Base-by-base conservation (phyloP, 2,888 invertebrate genomes). In the Drosophila limbata region DNA sequence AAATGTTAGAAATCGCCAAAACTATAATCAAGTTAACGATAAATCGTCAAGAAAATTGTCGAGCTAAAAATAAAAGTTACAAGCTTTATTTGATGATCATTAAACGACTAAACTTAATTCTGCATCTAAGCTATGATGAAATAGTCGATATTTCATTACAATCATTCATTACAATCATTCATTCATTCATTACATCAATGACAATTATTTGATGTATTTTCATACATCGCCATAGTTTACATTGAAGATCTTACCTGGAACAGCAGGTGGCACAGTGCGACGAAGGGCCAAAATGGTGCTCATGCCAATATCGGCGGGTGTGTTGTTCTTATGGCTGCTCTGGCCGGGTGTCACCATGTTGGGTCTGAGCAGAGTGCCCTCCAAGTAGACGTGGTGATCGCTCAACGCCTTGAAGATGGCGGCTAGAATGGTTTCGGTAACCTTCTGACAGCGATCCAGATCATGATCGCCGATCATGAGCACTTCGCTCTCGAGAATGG, bases 311-410 rank as follows among this genome's bases (percentile, higher is more conserved):
- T 99, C 96, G 88, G 95, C 94, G 0, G 98, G 94, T 9, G 96
- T 95, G 92, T 95, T 95, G 80, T 94, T 95, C 87, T 94, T 96
- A 76, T 95, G 92, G 93, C 95, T 96, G 31, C 95, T 94, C 93
- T 97, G 97, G 65, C 98, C 98, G 60, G 97, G 95, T 50, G 97
- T 98, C 35, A 99, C 98, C 99, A 99, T 99, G 94, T 99, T 99
- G 55, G 99, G 99, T 93, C 99, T 99, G 87, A 99, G 94, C 21
- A 99, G 95, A 8, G 98, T 98, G 75, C 99, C 99, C 93, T 99
- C 99, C 84, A 99, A 94, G 94, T 95, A 99, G 64, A 99, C 98
- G 92, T 99, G 97, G 93, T 99, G 99, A 92, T 99, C 99, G 88
- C 94, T 96, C 77, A 99, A 94, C 3, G 99, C 98, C 93, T 98